Base-by-base conservation (phyloP, 2,113 vertebrate genomes). In the Scytalopus superciliaris region DNA sequence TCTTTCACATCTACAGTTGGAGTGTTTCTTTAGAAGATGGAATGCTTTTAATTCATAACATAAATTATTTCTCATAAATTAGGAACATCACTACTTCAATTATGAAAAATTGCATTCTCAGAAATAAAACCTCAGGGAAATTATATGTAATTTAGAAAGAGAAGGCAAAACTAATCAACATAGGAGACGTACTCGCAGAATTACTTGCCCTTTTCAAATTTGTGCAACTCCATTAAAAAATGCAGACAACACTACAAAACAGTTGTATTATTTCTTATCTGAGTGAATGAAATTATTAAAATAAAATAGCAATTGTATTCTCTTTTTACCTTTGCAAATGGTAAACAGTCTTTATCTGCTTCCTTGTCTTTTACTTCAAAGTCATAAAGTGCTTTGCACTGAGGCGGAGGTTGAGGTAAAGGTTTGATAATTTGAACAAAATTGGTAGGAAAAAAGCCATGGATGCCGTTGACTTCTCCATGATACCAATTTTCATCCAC, bases 401-500 rank as follows among this genome's bases (percentile, higher is more conserved):
- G 99, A 88, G 99, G 99, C 2, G 99, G 99, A 21, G 99, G 99
- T 84, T 99, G 99, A 95, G 99, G 99, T 97, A 99, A 98, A 35
- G 99, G 99, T 97, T 99, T 99, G 97, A 99, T 98, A 95, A 99
- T 99, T 97, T 99, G 99, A 92, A 99, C 99, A 45, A 99, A 99
- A 97, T 99, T 99, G 92, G 99, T 99, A 93, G 99, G 99, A 97
- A 99, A 99, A 97, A 99, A 99, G 95, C 99, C 99, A 52, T 99
- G 99, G 73, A 99, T 95, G 21, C 99, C 99, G 5, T 98, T 99
- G 97, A 99, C 98, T 98, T 99, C 99, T 14, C 99, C 99, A 7
- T 99, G 99, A 97, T 98, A 99, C 99, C 99, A 99, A 97, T 99
- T 99, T 90, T 99, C 99, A 95, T 99, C 99, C 97, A 99, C 99